Evolutionary conservation across 2,888 invertebrate species (phyloP), one percentile per base, ranked within the genome.

Genomic region (Melanchra persicariae): DNA sequence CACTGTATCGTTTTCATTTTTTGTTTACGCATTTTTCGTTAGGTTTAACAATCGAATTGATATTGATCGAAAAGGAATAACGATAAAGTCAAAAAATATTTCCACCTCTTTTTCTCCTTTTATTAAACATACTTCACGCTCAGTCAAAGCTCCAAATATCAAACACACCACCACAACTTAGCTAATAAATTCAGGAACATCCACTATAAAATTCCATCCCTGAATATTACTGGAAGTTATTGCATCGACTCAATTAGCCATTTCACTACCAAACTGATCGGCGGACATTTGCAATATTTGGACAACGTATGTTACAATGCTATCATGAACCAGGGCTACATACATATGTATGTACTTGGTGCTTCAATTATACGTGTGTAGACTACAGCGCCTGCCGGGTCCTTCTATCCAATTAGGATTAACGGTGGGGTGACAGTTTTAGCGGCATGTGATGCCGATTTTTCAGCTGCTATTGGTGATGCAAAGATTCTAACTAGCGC

Each of bases 351-450:
- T 54, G 62, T 73, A 61, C 62, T 66, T 45, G 80, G 81, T 85
- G 88, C 89, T 92, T 91, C 91, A 91, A 92, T 93, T 92, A 85
- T 85, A 92, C 91, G 90, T 89, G 90, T 90, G 86, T 88, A 88
- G 88, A 87, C 88, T 89, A 90, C 86, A 86, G 86, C 88, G 89
- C 89, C 90, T 91, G 89, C 86, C 82, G 87, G 88, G 89, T 90
- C 91, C 91, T 91, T 89, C 90, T 88, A 93, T 93, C 93, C 94
- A 93, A 94, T 94, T 93, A 93, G 92, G 93, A 93, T 93, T 93
- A 91, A 85, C 80, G 89, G 88, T 85, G n/a, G 12, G 87, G 87
- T 65, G 54, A 5, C 47, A 87, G 34, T 91, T 61, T 1, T 0
- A 85, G 90, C 89, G 89, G 47, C 1, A 30, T 19, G 17, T 24